Evolutionary conservation across 2,113 vertebrate genomes (phyloP).

Genomic region (Pedetes capensis): DNA sequence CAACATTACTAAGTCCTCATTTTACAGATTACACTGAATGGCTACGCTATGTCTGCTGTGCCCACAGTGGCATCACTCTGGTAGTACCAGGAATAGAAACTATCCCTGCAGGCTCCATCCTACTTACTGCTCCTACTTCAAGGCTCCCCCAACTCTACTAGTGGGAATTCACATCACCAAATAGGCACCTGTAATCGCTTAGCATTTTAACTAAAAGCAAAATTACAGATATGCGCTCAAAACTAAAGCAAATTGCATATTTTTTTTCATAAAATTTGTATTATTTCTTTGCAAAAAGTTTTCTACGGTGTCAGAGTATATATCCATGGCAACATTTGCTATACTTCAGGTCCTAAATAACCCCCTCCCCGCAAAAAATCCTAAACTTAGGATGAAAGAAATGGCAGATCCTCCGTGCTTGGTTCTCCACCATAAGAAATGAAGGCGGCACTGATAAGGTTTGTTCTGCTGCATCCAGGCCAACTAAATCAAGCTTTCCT

Average conservation of each 20-base stretch:
- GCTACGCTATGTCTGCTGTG: neutral
- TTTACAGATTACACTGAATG: neutral
- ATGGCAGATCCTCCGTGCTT: neutral
- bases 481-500: neutral
- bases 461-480: neutral
- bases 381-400: neutral
- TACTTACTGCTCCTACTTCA: neutral
- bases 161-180: neutral
- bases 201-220: neutral
- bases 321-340: neutral
- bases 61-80: neutral
- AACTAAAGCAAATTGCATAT: neutral
- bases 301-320: neutral
- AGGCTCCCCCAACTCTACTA: neutral
- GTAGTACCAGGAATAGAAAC: neutral
- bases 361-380: neutral
- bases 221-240: neutral
- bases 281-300: slow-evolving; percentile 15
- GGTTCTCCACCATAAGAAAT: neutral
- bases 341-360: neutral
- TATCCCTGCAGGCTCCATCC: neutral
- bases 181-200: neutral
- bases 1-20: neutral
- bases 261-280: neutral
- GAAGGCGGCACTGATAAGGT: neutral